Base-by-base conservation (phyloP, 1,140 invertebrate species). In the Drosophila kurseongensis region DNA sequence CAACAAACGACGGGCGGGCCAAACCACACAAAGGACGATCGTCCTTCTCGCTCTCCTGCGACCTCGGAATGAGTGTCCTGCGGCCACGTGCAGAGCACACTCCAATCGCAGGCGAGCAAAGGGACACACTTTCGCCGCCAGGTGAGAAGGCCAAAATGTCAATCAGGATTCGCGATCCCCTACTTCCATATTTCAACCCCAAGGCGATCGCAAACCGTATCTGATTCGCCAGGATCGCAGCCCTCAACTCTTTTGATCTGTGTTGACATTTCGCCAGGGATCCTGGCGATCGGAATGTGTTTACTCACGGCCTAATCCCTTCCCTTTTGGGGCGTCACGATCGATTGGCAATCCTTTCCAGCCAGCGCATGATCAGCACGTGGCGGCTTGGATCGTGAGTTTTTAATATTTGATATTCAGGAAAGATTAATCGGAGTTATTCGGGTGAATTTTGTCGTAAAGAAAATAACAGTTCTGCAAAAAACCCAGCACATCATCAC, bases 61-160 rank as follows among this genome's bases (percentile, higher is more conserved):
- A 50, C 13, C 29, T 4, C 48, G 13, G 13, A 45, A 27, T 67
- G 29, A 32, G 36, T 55, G 40, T 41, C 52, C 42, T 65, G 48
- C n/a, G 61, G 59, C 63, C 83, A 88, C 83, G 83, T 88, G 83
- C 59, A 88, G 75, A 58, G 79, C 83, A 88, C 83, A 88, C 83
- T 88, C 83, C 83, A 88, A 83, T 83, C 68, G 62, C 57, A 81
- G 48, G 50, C 76, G 44, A 38, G 55, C 38, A 45, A 42, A 51
- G 44, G 45, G 60, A 51, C 67, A 47, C 67, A 71, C 51, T 52
- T 71, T 69, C 51, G 12, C 8, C 35, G 66, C 58, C 83, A 88
- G 83, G 79, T 88, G 83, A 88, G 66, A 76, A 68, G 77, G 47
- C 48, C 18, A 32, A 77, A 55, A 18, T 77, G 74, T 78, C 75